phyloP scores from a whole-genome alignment of 92 coral and sea anemone species.

The Epizoanthus rinbou region DNA sequence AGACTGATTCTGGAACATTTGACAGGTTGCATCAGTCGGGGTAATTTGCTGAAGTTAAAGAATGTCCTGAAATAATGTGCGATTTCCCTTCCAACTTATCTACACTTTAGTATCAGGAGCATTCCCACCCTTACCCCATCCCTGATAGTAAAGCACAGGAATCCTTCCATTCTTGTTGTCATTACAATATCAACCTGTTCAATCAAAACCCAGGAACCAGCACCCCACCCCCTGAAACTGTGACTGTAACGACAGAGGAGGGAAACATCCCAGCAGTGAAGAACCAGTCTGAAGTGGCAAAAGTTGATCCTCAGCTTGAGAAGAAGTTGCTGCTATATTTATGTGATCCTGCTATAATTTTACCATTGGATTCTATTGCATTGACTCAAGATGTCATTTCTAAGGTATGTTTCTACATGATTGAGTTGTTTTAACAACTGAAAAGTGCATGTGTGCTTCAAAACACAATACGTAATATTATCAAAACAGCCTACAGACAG shows the following conservation, averaged over 20 bases:
- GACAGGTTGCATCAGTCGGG: too few relatives aligned
- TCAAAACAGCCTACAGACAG: too few relatives aligned
- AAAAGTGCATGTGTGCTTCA: too few relatives aligned
- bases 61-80: too few relatives aligned
- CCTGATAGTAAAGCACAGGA: too few relatives aligned
- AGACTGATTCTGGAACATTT: too few relatives aligned
- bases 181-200: not conserved
- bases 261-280: slow-evolving; percentile 41
- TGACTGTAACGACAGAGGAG: slow-evolving; percentile 48
- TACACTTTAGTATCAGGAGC: too few relatives aligned
- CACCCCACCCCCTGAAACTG: slow-evolving; percentile 64
- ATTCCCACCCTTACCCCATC: too few relatives aligned
- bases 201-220: slow-evolving; percentile 56
- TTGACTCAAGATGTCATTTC: slow-evolving; percentile 45
- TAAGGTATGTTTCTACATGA: not conserved
- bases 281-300: slow-evolving; percentile 58
- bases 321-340: slow-evolving; percentile 74
- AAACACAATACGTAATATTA: too few relatives aligned
- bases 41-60: too few relatives aligned
- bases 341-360: slow-evolving; percentile 69
- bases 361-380: slow-evolving; percentile 87
- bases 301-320: slow-evolving; percentile 85
- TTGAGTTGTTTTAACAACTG: too few relatives aligned
- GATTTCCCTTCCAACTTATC: too few relatives aligned
- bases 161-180: not conserved